Percentiles rank a stretch among this genome's conserved stretches.
Evolutionary conservation across 92 coral and sea anemone genomes (phyloP).

Genomic region (Heteractis magnifica): DNA sequence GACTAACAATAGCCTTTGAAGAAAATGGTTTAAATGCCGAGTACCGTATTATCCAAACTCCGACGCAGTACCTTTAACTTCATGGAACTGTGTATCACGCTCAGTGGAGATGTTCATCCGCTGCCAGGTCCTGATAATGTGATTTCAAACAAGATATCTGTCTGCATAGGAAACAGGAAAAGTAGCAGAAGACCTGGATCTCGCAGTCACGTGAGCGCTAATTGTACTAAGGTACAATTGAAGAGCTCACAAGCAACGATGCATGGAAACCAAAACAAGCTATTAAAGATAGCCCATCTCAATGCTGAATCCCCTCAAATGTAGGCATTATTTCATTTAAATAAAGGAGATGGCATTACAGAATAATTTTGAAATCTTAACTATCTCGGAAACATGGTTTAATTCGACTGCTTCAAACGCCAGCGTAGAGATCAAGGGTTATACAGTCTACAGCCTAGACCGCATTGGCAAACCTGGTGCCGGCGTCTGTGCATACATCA

Average conservation of each 20-base stretch:
- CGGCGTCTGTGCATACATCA: too few relatives aligned
- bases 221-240: background rate
- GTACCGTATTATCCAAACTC: conserved; percentile 15
- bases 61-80: conserved; percentile 5
- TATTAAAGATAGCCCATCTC: conserved; percentile 36
- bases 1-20: background rate
- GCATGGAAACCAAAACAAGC: conserved; percentile 24
- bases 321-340: background rate
- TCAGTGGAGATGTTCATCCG: conserved; percentile 22
- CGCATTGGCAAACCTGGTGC: conserved; percentile 26
- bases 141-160: background rate
- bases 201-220: background rate
- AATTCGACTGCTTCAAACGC: conserved; percentile 26
- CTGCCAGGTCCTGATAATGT: conserved; percentile 7
- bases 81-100: conserved; percentile 12
- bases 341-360: conserved; percentile 34
- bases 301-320: conserved; percentile 34
- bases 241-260: background rate
- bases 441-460: conserved; percentile 46
- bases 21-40: background rate
- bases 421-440: conserved; percentile 28
- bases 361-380: conserved; percentile 42
- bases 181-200: background rate
- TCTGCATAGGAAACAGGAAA: conserved; percentile 11
- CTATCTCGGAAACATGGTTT: conserved; percentile 57